Base-by-base conservation (phyloP, 2,113 vertebrate species). In the Nothocercus julius region DNA sequence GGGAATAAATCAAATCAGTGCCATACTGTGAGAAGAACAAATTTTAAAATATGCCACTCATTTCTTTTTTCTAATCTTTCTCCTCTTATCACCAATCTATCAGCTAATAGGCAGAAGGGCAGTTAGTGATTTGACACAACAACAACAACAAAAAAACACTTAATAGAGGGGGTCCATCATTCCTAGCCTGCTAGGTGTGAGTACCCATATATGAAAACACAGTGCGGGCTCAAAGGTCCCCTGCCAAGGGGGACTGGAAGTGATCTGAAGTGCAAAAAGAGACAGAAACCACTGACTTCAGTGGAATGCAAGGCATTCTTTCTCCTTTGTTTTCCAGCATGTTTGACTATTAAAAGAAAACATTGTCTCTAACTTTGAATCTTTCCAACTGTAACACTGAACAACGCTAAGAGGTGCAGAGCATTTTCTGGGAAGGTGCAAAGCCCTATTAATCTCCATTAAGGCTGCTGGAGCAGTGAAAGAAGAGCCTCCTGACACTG, bases 251-350 rank as follows among this genome's bases (percentile, higher is more conserved):
- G 42, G 72, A 69, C 82, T 94, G 93, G 84, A 94, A 95, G 45
- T 81, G 85, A 92, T 85, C 82, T 93, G 68, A 75, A 95, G 64
- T 67, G 89, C 85, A 92, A 89, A 95, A 92, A 91, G 87, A 95
- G 89, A 74, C 82, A 92, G 84, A 96, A 97, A 95, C 95, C 96
- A 93, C 96, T 95, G 94, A 90, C 92, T 95, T 93, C 82, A 88
- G 69, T 91, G 96, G 96, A 96, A 97, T 95, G 94, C 24, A 45
- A 93, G 49, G 76, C 87, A 96, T 77, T 73, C 73, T 87, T 89
- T 89, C 83, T 61, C 81, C 77, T 96, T 95, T 91, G 89, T 95
- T 94, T 95, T 85, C 82, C 79, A 92, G 92, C 56, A 62, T 91
- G 86, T 93, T 94, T 85, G 82, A 75, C 82, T 89, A 15, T 76